phyloP scores from a whole-genome alignment of 2,797 vertebrate species.

The Limosa lapponica region DNA sequence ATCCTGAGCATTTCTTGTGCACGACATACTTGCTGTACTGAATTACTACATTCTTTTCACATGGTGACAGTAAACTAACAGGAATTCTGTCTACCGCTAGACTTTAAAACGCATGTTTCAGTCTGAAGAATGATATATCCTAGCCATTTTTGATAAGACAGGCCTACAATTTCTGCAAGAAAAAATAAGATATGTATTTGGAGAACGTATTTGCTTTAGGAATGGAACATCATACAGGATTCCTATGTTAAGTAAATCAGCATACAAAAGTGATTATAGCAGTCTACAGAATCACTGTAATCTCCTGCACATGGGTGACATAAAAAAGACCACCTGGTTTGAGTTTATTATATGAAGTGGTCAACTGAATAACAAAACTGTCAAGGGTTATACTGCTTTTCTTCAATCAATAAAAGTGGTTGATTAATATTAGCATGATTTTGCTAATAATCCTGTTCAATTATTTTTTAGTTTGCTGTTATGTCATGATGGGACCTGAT shows the following conservation, averaged over 20 bases:
- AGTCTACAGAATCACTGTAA: neutral
- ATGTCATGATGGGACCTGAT: neutral
- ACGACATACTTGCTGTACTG: neutral
- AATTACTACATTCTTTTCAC: neutral
- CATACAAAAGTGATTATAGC: rapidly evolving
- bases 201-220: neutral
- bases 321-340: neutral
- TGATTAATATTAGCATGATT: neutral
- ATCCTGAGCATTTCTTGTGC: neutral
- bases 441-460: neutral
- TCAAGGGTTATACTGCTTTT: neutral
- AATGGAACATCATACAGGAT: neutral
- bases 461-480: neutral
- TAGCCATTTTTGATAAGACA: neutral
- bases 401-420: neutral
- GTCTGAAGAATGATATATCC: neutral
- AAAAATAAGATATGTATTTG: neutral
- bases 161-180: neutral
- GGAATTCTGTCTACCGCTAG: neutral
- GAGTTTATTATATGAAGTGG: neutral
- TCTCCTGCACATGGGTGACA: neutral
- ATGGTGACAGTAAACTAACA: neutral
- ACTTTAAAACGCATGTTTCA: neutral
- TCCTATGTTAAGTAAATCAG: neutral
- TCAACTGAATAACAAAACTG: neutral